A percentile compares a stretch with the other conserved stretches of the same genome.
Conservation (phyloP, 2,113 vertebrate species). For the Anas platyrhynchos region DNA sequence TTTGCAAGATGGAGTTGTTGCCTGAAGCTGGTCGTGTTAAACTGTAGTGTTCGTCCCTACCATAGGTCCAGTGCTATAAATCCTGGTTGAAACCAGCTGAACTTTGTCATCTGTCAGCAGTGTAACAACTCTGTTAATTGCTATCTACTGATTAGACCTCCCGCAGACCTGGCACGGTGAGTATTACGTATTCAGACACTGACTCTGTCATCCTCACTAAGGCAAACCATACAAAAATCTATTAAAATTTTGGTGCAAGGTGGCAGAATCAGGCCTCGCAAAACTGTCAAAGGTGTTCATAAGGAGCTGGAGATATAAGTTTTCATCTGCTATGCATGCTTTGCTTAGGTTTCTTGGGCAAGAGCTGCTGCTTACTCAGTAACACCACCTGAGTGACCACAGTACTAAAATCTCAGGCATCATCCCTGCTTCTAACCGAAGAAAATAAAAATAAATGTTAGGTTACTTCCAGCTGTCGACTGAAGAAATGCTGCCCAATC, state of each 20-base stretch:
- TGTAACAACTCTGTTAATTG: not conserved
- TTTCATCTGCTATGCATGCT: not conserved
- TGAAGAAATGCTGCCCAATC: not conserved
- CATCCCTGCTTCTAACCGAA: conserved; percentile 10
- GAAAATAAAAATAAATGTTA: not conserved
- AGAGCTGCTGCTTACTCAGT: conserved; percentile 29
- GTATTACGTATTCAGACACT: not conserved
- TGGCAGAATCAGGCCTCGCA: conserved; percentile 10
- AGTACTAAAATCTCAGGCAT: conserved; percentile 7
- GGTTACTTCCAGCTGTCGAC: conserved; percentile 3
- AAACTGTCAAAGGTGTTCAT: not conserved
- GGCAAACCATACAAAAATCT: conserved; percentile 25
- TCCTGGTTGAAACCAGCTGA: conserved; percentile 21
- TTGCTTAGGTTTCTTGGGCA: not conserved
- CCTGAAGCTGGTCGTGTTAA: not conserved
- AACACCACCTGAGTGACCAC: not conserved
- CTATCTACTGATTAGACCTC: conserved; percentile 2
- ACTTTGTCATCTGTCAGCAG: not conserved
- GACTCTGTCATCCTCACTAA: conserved; percentile 32
- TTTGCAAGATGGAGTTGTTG: not conserved
- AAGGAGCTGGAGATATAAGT: not conserved
- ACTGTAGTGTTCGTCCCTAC: not conserved
- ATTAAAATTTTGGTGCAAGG: not conserved
- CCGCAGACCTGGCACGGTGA: not conserved
- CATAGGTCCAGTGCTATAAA: not conserved